These are phyloP conservation scores for Cosmopolites sordidus DNA, from an alignment of 2,888 invertebrate genomes.

Conservation along the genomic window DNA sequence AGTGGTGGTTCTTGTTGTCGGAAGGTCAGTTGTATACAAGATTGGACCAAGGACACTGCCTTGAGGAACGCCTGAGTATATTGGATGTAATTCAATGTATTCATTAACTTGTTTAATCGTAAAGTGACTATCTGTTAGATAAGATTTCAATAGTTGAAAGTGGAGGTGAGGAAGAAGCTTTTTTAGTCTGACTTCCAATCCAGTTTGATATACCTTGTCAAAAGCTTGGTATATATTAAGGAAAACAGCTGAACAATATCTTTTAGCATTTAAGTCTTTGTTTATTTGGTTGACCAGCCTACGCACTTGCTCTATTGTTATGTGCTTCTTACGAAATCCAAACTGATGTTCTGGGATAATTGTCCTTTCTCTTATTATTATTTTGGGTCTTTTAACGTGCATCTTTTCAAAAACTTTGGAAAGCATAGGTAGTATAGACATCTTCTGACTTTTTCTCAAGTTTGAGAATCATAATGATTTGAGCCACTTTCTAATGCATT, in stretches of 20 bases:
- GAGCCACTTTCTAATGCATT: neutral
- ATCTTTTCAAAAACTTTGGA: conserved; percentile 15
- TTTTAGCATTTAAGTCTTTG: conserved; percentile 22
- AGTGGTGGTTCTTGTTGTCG: conserved; percentile 19
- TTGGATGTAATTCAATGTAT: conserved; percentile 15
- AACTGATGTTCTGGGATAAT: conserved; percentile 1
- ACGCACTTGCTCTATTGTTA: conserved; percentile 27
- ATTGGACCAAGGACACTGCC: conserved; percentile 30
- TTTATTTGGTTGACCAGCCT: conserved; percentile 24
- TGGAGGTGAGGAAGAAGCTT: conserved; percentile 7
- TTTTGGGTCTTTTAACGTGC: conserved; percentile 6
- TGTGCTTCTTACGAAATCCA: neutral
- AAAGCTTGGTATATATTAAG: conserved; percentile 30
- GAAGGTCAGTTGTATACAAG: conserved; percentile 27
- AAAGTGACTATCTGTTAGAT: conserved; percentile 18
- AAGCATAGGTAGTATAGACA: neutral
- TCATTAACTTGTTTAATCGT: neutral
- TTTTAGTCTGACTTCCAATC: conserved; percentile 26
- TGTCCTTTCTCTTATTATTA: conserved; percentile 7
- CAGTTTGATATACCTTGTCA: conserved; percentile 32
- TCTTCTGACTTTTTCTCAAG: neutral
- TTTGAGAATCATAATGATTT: conserved; percentile 13
- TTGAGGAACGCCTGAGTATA: conserved; percentile 29
- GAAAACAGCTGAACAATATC: conserved; percentile 6
- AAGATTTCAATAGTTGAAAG: conserved; percentile 24